Conservation (phyloP, 2,888 invertebrate genomes). For the Xylocampa areola region DNA sequence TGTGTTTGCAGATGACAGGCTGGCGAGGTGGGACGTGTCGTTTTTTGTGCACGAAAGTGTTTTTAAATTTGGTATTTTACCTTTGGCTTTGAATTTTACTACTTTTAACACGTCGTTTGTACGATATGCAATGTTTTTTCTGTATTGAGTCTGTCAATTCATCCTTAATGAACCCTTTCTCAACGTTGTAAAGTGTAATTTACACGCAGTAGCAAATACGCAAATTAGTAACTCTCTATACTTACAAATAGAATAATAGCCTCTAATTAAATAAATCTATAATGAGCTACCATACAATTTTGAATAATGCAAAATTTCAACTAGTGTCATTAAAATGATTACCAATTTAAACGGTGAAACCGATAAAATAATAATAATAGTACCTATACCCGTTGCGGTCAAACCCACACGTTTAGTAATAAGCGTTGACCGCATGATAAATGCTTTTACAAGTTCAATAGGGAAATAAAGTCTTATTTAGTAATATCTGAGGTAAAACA, state of each 20-base stretch:
- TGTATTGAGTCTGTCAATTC: no score
- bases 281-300: background rate
- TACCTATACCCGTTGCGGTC: constrained; percentile 39
- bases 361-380: constrained; percentile 45
- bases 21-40: constrained; percentile 8
- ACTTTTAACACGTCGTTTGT: background rate
- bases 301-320: constrained; percentile 11
- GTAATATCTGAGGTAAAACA: no score
- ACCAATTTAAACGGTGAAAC: constrained; percentile 25
- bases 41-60: constrained; percentile 15
- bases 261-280: no score
- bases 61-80: constrained; percentile 8
- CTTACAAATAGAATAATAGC: no score
- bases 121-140: no score
- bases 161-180: no score
- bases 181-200: no score
- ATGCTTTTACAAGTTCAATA: constrained; percentile 27
- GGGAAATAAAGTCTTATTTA: constrained; percentile 11
- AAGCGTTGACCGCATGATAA: constrained; percentile 38
- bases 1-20: constrained; percentile 17
- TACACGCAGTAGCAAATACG: no score
- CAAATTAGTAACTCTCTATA: no score
- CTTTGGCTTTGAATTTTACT: constrained; percentile 7
- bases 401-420: constrained; percentile 40
- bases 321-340: constrained; percentile 33